Conservation (phyloP, 1,140 invertebrate species). For the Ostrea denselamellosa region DNA sequence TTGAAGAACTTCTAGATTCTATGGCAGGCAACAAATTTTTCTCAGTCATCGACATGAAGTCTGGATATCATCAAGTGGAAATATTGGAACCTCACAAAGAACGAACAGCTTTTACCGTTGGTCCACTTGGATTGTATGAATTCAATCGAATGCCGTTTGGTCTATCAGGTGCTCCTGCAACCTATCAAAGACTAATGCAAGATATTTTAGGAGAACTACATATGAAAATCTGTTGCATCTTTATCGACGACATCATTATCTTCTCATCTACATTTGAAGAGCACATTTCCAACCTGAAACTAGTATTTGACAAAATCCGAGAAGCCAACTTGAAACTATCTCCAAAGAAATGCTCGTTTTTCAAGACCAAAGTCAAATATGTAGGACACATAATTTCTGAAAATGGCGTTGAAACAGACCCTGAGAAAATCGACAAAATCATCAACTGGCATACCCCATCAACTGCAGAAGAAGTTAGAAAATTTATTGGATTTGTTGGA, state of each 20-base stretch:
- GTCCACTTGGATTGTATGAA: slow-evolving; percentile 52
- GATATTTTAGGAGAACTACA: slow-evolving; percentile 51
- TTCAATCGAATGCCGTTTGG: slow-evolving; percentile 57
- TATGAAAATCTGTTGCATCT: slow-evolving; percentile 52
- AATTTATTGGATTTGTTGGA: slow-evolving; percentile 56
- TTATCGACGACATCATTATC: slow-evolving; percentile 60
- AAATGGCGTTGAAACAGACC: slow-evolving; percentile 51
- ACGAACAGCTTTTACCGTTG: slow-evolving; percentile 55
- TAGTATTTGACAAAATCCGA: slow-evolving; percentile 61
- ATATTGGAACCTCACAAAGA: slow-evolving; percentile 64
- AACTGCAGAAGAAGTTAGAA: slow-evolving; percentile 41
- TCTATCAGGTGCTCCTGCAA: slow-evolving; percentile 58
- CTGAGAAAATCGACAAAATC: slow-evolving; percentile 42
- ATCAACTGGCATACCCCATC: slow-evolving; percentile 45
- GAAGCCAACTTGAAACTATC: slow-evolving; percentile 56
- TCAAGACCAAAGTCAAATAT: slow-evolving; percentile 49
- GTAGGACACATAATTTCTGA: slow-evolving; percentile 62
- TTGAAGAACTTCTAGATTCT: slow-evolving; percentile 11
- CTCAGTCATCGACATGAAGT: neutral
- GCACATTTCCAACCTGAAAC: slow-evolving; percentile 55
- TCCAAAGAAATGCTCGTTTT: slow-evolving; percentile 58
- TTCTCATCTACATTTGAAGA: slow-evolving; percentile 51
- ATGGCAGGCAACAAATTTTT: slow-evolving; percentile 29
- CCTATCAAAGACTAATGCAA: slow-evolving; percentile 67
- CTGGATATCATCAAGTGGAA: slow-evolving; percentile 75